Percentiles rank a stretch among this genome's conserved stretches.
These are phyloP conservation scores for Triplophysa yarkandensis DNA, from an alignment of 2,797 vertebrate species.

Conservation along the genomic window DNA sequence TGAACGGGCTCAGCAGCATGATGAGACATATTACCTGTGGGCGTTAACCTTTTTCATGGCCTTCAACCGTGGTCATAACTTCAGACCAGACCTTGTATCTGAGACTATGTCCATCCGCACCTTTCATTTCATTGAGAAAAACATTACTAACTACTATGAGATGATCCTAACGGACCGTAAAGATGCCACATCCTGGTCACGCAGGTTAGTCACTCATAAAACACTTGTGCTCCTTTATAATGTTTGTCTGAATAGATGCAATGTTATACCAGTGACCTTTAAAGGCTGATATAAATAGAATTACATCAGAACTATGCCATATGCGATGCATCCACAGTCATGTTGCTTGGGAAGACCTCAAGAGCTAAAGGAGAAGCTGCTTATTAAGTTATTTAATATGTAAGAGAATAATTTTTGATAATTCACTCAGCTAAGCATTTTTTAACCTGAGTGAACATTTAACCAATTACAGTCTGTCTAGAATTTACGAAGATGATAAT, in stretches of 20 bases:
- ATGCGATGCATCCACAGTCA: no score
- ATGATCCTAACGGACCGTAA: constrained; percentile 92
- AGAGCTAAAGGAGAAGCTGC: no score
- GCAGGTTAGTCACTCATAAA: constrained; percentile 82
- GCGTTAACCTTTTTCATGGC: constrained; percentile 96
- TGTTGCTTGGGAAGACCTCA: no score
- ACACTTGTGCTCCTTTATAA: not conserved
- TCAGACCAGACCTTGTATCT: constrained; percentile 88
- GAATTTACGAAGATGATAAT: no score
- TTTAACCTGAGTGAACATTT: no score
- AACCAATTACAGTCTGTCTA: no score
- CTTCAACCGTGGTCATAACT: constrained; percentile 88
- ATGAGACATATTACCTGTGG: constrained; percentile 97
- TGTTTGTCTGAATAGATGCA: not conserved
- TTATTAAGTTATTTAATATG: no score
- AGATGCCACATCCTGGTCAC: constrained; percentile 89
- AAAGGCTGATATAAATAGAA: no score
- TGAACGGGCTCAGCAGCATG: constrained; percentile 89
- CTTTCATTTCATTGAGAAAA: constrained; percentile 94
- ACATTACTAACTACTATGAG: constrained; percentile 94
- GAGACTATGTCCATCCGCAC: constrained; percentile 90
- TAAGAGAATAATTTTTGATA: no score
- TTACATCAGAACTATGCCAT: no score
- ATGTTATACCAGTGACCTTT: no score
- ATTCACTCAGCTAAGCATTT: no score